Percentiles rank a stretch among this genome's conserved stretches.
Evolutionary conservation across 2,888 invertebrate species (phyloP).

Genomic region (Rhyacophila evoluta): DNA sequence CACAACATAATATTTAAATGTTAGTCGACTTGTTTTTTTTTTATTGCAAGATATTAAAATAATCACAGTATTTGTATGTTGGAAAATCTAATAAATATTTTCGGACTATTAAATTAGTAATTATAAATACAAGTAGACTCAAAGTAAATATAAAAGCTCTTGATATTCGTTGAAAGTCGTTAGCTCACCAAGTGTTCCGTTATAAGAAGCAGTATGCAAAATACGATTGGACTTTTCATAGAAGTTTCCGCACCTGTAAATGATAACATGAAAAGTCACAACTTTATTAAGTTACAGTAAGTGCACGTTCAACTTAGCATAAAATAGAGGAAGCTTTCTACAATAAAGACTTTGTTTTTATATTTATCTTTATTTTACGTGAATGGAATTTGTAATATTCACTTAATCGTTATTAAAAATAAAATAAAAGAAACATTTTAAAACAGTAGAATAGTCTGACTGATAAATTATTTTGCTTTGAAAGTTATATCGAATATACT

Average conservation of each 20-base stretch:
- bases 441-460: too few species aligned
- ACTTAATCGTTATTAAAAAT: too few species aligned
- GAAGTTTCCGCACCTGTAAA: slow-evolving; percentile 19
- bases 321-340: too few species aligned
- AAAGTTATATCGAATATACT: too few species aligned
- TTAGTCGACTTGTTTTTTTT: background rate
- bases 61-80: background rate
- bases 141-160: background rate
- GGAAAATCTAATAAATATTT: background rate
- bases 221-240: background rate
- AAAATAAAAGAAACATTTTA: too few species aligned
- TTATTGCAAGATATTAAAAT: background rate
- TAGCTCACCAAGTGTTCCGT: slow-evolving; percentile 31
- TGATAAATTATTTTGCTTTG: too few species aligned
- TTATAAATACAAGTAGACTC: background rate
- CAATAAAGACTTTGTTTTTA: too few species aligned
- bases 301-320: background rate
- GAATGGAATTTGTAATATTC: too few species aligned
- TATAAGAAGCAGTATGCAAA: slow-evolving; percentile 12
- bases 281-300: background rate
- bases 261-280: background rate
- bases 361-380: too few species aligned
- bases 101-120: background rate
- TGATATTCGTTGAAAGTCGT: background rate
- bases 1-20: background rate